Conservation (phyloP, 1,140 invertebrate genomes). For the Brachionus sp. region DNA sequence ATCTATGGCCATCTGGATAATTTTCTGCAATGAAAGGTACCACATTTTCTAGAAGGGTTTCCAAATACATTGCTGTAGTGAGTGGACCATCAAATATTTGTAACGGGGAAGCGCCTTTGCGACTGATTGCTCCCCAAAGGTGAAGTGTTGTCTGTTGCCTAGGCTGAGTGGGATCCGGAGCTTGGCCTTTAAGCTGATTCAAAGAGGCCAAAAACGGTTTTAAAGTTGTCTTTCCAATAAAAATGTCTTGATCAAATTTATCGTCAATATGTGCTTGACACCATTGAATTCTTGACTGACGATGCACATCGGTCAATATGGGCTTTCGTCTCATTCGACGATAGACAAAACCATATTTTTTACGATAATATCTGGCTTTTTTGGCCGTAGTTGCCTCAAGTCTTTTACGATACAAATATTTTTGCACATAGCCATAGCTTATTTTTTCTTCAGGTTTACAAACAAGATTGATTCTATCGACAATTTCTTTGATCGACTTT, state of each 20-base stretch:
- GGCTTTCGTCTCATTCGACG: conserved; percentile 39
- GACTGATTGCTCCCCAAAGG: conserved; percentile 41
- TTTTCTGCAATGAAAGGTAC: conserved; percentile 42
- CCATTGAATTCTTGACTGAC: conserved; percentile 24
- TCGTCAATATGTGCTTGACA: conserved; percentile 19
- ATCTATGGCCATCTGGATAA: neutral
- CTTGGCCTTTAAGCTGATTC: conserved; percentile 35
- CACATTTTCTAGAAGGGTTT: conserved; percentile 26
- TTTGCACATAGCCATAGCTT: conserved; percentile 42
- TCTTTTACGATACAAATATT: conserved; percentile 37
- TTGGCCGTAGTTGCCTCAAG: conserved; percentile 38
- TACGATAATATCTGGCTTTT: conserved; percentile 30
- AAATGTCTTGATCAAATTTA: conserved; percentile 14
- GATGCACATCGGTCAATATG: conserved; percentile 29
- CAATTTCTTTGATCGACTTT: conserved; percentile 45
- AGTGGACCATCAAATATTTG: conserved; percentile 40
- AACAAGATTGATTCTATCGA: conserved; percentile 21
- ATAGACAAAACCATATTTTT: conserved; percentile 41
- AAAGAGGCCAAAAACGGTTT: conserved; percentile 42
- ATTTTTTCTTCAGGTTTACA: conserved; percentile 42
- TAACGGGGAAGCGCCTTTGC: conserved; percentile 19
- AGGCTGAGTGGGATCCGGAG: conserved; percentile 2
- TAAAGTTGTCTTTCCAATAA: conserved; percentile 25
- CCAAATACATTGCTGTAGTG: conserved; percentile 41
- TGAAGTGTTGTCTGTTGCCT: conserved; percentile 38